phyloP scores from a whole-genome alignment of 2,113 vertebrate genomes.

The Mustela lutreola region DNA sequence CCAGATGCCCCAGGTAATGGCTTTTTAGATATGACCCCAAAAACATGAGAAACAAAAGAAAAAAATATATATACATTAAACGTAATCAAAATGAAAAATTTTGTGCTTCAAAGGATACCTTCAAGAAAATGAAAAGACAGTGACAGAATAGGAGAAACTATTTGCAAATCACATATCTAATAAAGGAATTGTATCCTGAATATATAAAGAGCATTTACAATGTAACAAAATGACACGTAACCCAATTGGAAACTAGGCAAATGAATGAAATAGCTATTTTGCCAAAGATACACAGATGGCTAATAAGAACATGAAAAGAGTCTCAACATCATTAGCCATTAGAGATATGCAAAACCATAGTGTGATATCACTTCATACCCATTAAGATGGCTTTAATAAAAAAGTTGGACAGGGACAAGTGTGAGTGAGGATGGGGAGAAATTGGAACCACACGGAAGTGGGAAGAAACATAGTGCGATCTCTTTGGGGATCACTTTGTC shows the following conservation, averaged over 20 bases:
- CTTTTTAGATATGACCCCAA: not conserved
- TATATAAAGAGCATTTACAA: not conserved
- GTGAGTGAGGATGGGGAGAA: not conserved
- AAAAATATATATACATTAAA: not conserved
- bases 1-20: too few relatives aligned
- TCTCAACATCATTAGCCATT: not conserved
- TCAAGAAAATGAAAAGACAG: not conserved
- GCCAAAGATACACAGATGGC: not conserved
- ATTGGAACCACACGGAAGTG: not conserved
- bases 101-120: not conserved
- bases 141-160: not conserved
- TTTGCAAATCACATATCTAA: not conserved
- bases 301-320: not conserved
- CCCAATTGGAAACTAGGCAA: not conserved
- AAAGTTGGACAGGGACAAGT: not conserved
- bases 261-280: not conserved
- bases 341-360: not conserved
- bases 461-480: not conserved
- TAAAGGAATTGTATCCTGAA: not conserved
- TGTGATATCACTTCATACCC: not conserved
- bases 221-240: not conserved
- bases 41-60: not conserved
- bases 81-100: not conserved
- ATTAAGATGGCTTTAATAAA: not conserved
- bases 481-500: not conserved